Evolutionary conservation across 2,113 vertebrate genomes (phyloP).

Genomic region (Cepphus grylle): DNA sequence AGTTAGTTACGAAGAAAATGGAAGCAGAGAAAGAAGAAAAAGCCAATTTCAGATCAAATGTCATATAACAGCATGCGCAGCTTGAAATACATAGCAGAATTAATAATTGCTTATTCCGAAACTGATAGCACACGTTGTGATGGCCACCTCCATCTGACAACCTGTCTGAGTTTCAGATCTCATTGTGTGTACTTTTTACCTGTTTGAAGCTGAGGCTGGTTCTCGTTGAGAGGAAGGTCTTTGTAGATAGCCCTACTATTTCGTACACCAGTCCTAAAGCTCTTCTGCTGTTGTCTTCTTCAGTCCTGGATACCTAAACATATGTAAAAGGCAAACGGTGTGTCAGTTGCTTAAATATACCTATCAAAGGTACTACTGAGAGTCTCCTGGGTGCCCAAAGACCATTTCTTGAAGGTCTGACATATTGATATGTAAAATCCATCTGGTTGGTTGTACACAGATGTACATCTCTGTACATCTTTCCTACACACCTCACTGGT

Average conservation of each 20-base stretch:
- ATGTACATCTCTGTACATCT: no score
- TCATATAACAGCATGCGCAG: fast-evolving
- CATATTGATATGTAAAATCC: not conserved
- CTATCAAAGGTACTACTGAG: not conserved
- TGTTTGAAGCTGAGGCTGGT: not conserved
- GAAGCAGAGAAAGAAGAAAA: not conserved
- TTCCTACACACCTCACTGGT: not conserved
- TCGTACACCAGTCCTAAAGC: not conserved
- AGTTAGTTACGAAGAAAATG: not conserved
- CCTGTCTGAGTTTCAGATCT: not conserved
- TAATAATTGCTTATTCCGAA: no score
- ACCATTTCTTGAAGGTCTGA: not conserved
- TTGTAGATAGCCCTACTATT: not conserved
- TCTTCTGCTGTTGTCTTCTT: not conserved
- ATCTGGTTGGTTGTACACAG: not conserved
- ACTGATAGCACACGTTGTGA: not conserved
- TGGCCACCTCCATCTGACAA: not conserved
- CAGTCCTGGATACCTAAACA: not conserved
- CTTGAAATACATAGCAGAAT: not conserved
- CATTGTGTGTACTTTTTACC: not conserved
- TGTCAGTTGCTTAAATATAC: not conserved
- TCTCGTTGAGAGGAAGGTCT: not conserved
- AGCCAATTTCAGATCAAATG: not conserved
- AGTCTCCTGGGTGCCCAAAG: not conserved
- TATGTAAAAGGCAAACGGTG: not conserved